These are phyloP conservation scores for Pseudomyrmex flavicornis DNA, from an alignment of 1,140 invertebrate species.

Conservation along the genomic window DNA sequence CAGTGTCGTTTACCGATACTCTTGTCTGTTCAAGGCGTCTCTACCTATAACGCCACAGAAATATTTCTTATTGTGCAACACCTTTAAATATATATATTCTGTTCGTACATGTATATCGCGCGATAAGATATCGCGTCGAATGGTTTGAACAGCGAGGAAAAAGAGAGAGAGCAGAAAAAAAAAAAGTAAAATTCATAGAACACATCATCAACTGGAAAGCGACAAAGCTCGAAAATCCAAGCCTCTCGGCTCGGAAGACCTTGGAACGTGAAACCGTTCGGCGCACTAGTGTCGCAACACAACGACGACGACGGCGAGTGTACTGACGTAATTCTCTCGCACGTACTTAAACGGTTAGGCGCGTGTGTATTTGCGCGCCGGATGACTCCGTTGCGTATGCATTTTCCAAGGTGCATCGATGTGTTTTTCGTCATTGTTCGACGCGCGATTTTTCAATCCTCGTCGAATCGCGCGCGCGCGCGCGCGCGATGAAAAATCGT, in stretches of 20 bases:
- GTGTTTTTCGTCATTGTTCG: neutral
- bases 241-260: constrained; percentile 42
- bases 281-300: constrained; percentile 67
- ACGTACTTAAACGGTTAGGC: constrained; percentile 27
- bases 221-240: constrained; percentile 47
- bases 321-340: constrained; percentile 68
- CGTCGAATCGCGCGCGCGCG: neutral
- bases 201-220: constrained; percentile 6
- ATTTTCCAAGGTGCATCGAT: neutral
- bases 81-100: neutral
- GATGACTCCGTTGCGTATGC: neutral
- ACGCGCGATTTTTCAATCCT: neutral
- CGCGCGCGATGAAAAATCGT: no score
- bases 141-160: no score
- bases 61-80: neutral
- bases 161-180: no score
- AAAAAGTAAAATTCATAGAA: neutral
- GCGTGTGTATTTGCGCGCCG: constrained; percentile 28
- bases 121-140: constrained; percentile 33
- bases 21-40: no score
- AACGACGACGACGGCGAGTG: constrained; percentile 33
- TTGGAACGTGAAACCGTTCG: constrained; percentile 69
- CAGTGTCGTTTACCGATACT: no score
- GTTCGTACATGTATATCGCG: neutral
- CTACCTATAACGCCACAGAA: no score